Evolutionary conservation across 2,888 invertebrate genomes (phyloP).

Genomic region (Philaethria dido): DNA sequence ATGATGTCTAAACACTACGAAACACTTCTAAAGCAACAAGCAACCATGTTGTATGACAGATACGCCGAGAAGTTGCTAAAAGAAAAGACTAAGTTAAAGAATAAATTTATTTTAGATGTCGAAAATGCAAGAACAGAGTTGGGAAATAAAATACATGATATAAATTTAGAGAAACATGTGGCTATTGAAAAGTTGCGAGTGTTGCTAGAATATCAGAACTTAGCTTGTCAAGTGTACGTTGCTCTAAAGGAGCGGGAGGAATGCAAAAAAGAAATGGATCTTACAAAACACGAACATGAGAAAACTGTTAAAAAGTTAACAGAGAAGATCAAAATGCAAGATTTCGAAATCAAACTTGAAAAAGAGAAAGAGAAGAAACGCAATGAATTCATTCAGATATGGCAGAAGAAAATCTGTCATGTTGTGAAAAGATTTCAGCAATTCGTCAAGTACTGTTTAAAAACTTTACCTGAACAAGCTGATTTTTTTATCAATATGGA

Average conservation of each 20-base stretch:
- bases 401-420: constrained; percentile 70
- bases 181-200: constrained; percentile 65
- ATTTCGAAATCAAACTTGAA: constrained; percentile 60
- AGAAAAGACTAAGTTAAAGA: constrained; percentile 59
- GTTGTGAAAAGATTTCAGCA: constrained; percentile 72
- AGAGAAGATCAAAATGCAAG: constrained; percentile 56
- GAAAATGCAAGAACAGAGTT: constrained; percentile 51
- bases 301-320: constrained; percentile 59
- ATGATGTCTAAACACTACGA: constrained; percentile 61
- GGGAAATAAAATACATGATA: constrained; percentile 60
- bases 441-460: constrained; percentile 69
- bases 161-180: constrained; percentile 69
- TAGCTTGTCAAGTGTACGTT: constrained; percentile 76
- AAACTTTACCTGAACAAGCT: constrained; percentile 67
- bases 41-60: constrained; percentile 59
- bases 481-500: constrained; percentile 77
- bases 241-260: constrained; percentile 72
- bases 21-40: constrained; percentile 59
- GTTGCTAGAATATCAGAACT: constrained; percentile 65
- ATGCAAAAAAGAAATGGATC: constrained; percentile 58
- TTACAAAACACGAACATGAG: constrained; percentile 56
- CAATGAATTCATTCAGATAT: constrained; percentile 57
- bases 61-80: constrained; percentile 57
- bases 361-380: constrained; percentile 59
- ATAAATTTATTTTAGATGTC: constrained; percentile 56